Percentiles rank a stretch among this genome's conserved stretches.
These are phyloP conservation scores for Erynnis tages DNA, from an alignment of 2,888 invertebrate species.

Conservation along the genomic window DNA sequence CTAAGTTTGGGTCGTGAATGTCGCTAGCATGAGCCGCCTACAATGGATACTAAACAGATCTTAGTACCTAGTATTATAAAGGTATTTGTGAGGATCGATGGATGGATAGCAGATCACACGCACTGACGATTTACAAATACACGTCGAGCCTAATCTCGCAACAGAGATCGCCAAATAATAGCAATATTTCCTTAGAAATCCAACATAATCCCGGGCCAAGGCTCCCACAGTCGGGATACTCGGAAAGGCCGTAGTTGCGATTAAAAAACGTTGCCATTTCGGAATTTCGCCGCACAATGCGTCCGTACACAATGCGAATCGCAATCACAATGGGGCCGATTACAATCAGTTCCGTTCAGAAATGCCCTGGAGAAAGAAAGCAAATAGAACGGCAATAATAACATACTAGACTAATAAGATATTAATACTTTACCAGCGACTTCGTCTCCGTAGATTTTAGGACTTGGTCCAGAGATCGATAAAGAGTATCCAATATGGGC, in stretches of 20 bases:
- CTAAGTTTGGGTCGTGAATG: too few species aligned
- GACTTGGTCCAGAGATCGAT: too few species aligned
- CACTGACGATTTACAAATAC: not conserved
- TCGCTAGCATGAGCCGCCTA: too few species aligned
- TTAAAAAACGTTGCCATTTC: slow-evolving; percentile 64
- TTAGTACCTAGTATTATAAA: too few species aligned
- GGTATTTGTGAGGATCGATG: too few species aligned
- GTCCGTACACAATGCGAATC: slow-evolving; percentile 53
- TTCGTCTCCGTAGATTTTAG: too few species aligned
- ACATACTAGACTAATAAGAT: too few species aligned
- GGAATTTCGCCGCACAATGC: slow-evolving; percentile 66
- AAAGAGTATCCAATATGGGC: too few species aligned
- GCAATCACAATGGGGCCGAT: slow-evolving; percentile 68
- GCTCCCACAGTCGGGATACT: slow-evolving; percentile 62
- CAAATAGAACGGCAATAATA: too few species aligned
- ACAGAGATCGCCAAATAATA: not conserved
- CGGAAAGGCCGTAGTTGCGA: slow-evolving; percentile 45
- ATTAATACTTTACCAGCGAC: too few species aligned
- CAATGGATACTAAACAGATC: too few species aligned
- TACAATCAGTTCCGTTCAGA: slow-evolving; percentile 69
- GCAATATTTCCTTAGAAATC: slow-evolving; percentile 11
- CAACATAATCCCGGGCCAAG: slow-evolving; percentile 50
- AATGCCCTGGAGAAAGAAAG: slow-evolving; percentile 44
- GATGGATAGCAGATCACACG: not conserved
- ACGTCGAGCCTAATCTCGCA: not conserved